Evolutionary conservation across 2,797 vertebrate species (phyloP).

Genomic region (Enteromius trimaculatus): DNA sequence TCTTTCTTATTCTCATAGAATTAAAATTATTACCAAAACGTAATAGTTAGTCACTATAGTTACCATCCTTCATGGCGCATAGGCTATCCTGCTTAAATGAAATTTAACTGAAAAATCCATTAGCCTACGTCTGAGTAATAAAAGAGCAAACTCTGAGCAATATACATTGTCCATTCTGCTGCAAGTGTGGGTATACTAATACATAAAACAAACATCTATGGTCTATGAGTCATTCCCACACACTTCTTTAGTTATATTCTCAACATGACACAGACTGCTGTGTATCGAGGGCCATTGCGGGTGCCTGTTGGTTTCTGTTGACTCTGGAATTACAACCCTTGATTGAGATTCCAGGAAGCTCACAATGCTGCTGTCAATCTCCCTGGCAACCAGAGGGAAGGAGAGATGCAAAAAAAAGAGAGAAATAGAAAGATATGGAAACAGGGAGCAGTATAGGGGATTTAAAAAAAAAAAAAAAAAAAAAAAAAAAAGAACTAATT

Average conservation of each 20-base stretch:
- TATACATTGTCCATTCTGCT: neutral
- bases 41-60: neutral
- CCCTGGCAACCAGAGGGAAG: slow-evolving; percentile 4
- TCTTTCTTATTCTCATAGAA: neutral
- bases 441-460: neutral
- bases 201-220: slow-evolving; percentile 4
- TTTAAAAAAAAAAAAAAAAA: neutral
- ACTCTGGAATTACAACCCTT: slow-evolving; percentile 28
- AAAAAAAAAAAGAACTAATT: neutral
- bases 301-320: slow-evolving; percentile 41
- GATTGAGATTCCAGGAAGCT: slow-evolving; percentile 39
- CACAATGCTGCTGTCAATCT: slow-evolving; percentile 23
- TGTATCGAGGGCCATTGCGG: neutral
- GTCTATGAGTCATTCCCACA: slow-evolving; percentile 8
- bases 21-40: neutral
- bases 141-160: neutral
- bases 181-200: neutral
- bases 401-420: neutral
- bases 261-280: neutral
- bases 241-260: slow-evolving; percentile 12
- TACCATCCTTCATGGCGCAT: neutral
- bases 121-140: neutral
- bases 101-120: neutral
- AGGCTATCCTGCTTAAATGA: neutral
- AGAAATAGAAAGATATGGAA: neutral